Evolutionary conservation across 1,140 invertebrate species (phyloP), one percentile per base, ranked within the genome.

Genomic region (Solen grandis): DNA sequence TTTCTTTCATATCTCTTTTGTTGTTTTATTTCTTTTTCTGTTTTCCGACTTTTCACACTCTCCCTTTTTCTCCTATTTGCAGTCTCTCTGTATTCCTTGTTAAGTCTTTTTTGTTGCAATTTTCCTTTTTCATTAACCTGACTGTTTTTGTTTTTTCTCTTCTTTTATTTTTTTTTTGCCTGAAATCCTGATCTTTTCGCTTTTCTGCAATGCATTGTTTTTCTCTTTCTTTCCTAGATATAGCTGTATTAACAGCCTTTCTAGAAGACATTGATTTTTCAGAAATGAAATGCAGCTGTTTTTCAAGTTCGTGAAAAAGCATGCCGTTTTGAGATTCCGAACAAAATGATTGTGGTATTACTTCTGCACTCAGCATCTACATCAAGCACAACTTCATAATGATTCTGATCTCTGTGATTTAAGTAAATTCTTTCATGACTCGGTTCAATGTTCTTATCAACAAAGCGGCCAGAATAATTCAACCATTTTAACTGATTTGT

Each of bases 341-440:
- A 16, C 35, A 33, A 54, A 70, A 35, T 1, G 27, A n/a, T n/a
- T 55, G 38, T 52, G 4, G 25, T 25, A 27, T 19, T 55, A 16
- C 35, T 31, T 1, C 2, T 10, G 1, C 16, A 3, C 19, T 2
- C 22, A 1, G 2, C 33, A 52, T 77, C 62, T 19, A 65, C 62
- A 36, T 65, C 31, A 19, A 65, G 25, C 2, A 65, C 62, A 5
- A 65, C 62, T n/a, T 65, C 62, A 25, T 65, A 65, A 65, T 65
- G 62, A n/a, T 65, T 65, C n/a, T 36, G 19, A 41, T 65, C 41
- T 5, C 25, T 10, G 33, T 65, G 62, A 38, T 41, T 65, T 14
- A 65, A 25, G 33, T 65, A 65, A 22, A 65, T 65, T 36, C 31
- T 36, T 27, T 65, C 33, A 36, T 14, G 10, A n/a, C 1, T 8